These are phyloP conservation scores for Scelioninae gen. 2 DNA, from an alignment of 2,888 invertebrate species.

Conservation along the genomic window DNA sequence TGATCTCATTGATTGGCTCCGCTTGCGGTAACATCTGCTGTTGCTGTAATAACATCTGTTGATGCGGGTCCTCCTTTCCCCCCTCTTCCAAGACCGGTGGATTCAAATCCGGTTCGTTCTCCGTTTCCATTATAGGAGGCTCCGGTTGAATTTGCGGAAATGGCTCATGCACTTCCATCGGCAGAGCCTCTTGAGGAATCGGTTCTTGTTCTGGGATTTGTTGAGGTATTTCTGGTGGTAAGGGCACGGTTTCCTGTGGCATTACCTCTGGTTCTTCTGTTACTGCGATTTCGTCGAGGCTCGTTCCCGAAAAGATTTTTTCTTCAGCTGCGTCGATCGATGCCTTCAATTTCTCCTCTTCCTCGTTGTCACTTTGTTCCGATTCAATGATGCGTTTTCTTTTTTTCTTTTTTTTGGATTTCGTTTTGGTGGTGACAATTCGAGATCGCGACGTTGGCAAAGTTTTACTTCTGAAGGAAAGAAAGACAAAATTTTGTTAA, in stretches of 20 bases:
- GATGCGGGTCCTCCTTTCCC: no score
- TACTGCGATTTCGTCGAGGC: not conserved
- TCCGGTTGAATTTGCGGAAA: no score
- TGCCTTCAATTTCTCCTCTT: conserved; percentile 72
- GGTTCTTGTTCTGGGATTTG: not conserved
- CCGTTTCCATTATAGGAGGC: no score
- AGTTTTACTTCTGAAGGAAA: conserved; percentile 71
- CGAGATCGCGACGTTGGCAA: conserved; percentile 66
- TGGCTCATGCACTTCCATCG: not conserved
- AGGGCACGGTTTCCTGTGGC: not conserved
- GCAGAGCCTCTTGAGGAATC: not conserved
- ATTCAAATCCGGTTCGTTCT: no score
- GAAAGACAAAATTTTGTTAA: no score
- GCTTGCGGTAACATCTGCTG: not conserved
- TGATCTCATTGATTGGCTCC: conserved; percentile 1
- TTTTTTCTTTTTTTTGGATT: conserved; percentile 76
- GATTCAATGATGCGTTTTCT: conserved; percentile 72
- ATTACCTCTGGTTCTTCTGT: not conserved
- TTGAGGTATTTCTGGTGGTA: not conserved
- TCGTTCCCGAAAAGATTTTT: conserved; percentile 9
- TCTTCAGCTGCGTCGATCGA: conserved; percentile 42
- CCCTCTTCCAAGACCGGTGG: no score
- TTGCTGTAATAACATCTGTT: conserved; percentile 5
- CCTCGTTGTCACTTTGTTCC: conserved; percentile 74
- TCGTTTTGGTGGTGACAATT: conserved; percentile 66